phyloP scores from a whole-genome alignment of 2,888 invertebrate genomes.

The Xestobium rufovillosum region DNA sequence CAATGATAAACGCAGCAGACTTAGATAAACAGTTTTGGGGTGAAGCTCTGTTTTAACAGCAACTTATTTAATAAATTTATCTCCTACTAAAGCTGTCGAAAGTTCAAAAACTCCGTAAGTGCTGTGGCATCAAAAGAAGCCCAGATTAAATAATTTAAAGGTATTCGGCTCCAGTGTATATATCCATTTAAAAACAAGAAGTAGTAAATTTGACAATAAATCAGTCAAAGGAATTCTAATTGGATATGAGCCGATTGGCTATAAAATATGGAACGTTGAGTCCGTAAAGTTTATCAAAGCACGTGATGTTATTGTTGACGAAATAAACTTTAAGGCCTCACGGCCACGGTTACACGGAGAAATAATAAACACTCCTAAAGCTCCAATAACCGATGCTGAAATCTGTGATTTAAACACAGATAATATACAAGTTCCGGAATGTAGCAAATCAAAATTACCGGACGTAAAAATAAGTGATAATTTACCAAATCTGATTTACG shows the following conservation, averaged over 20 bases:
- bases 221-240: conserved; percentile 8
- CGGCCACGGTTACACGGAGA: too few species aligned
- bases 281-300: conserved; percentile 21
- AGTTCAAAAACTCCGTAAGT: conserved; percentile 15
- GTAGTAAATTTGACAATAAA: conserved; percentile 33
- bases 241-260: conserved; percentile 24
- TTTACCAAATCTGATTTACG: too few species aligned
- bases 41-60: conserved; percentile 22
- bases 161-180: conserved; percentile 33
- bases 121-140: conserved; percentile 31
- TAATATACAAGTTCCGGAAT: too few species aligned
- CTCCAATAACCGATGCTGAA: too few species aligned
- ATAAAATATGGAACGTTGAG: conserved; percentile 30
- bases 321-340: conserved; percentile 3
- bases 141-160: conserved; percentile 28
- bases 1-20: conserved; percentile 24
- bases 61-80: conserved; percentile 19
- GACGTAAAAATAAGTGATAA: too few species aligned
- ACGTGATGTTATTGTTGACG: conserved; percentile 5
- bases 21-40: conserved; percentile 34
- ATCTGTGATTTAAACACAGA: too few species aligned
- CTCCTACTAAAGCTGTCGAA: conserved; percentile 24
- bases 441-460: too few species aligned
- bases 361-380: too few species aligned
- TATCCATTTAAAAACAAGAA: conserved; percentile 31